phyloP scores from a whole-genome alignment of 92 coral and sea anemone species.

The Siderastrea radians region DNA sequence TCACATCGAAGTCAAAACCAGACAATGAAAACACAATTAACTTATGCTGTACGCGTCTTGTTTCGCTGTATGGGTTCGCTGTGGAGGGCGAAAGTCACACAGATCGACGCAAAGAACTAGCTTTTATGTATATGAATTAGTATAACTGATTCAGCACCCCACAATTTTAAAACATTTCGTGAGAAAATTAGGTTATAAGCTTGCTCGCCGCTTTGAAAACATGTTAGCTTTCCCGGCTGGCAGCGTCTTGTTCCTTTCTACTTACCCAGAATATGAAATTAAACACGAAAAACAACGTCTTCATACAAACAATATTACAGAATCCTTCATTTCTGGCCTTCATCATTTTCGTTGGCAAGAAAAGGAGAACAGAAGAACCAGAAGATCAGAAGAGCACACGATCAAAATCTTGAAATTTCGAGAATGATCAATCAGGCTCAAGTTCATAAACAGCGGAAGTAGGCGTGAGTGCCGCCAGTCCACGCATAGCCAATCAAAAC shows the following conservation, averaged over 20 bases:
- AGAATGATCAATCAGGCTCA: slow-evolving; percentile 22
- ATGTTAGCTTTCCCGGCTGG: background rate
- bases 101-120: background rate
- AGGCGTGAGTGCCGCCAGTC: slow-evolving; percentile 25
- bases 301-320: slow-evolving; percentile 79
- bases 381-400: background rate
- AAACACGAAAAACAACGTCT: slow-evolving; percentile 86
- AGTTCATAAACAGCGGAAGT: slow-evolving; percentile 27
- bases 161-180: background rate
- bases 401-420: slow-evolving; percentile 5
- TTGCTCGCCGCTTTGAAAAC: background rate
- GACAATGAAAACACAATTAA: background rate
- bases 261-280: slow-evolving; percentile 85
- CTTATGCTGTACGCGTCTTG: background rate
- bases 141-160: background rate
- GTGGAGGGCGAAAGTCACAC: background rate
- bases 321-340: slow-evolving; percentile 56
- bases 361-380: slow-evolving; percentile 9
- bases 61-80: background rate
- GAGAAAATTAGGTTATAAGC: background rate
- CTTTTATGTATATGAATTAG: slow-evolving; percentile 1
- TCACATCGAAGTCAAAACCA: background rate
- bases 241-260: background rate
- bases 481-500: slow-evolving; percentile 5
- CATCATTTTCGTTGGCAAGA: slow-evolving; percentile 2